Conservation (phyloP, 2,888 invertebrate genomes). For the Eulithis prunata region DNA sequence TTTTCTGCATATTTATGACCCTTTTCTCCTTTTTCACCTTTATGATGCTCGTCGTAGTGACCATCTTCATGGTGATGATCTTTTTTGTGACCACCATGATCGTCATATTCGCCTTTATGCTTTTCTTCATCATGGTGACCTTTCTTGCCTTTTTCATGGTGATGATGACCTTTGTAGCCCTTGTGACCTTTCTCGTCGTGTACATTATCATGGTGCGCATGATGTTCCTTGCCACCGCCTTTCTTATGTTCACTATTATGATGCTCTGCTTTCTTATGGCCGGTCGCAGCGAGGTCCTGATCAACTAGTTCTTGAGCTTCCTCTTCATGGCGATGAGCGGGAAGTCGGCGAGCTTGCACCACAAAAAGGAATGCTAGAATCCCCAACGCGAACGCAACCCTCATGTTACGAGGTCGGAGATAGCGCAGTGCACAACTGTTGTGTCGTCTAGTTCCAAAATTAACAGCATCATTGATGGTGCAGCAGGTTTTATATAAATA, state of each 20-base stretch:
- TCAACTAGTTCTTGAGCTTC: slow-evolving; percentile 54
- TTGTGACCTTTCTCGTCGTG: slow-evolving; percentile 89
- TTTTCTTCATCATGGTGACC: slow-evolving; percentile 90
- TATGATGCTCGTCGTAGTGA: slow-evolving; percentile 86
- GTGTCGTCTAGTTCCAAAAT: slow-evolving; percentile 67
- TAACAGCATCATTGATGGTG: slow-evolving; percentile 71
- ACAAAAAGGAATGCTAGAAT: slow-evolving; percentile 58
- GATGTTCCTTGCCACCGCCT: slow-evolving; percentile 88
- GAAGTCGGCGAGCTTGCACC: slow-evolving; percentile 63
- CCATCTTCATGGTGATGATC: slow-evolving; percentile 87
- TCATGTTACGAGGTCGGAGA: slow-evolving; percentile 59
- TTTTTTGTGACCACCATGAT: slow-evolving; percentile 86
- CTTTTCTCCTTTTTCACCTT: slow-evolving; percentile 87
- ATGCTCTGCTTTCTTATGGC: slow-evolving; percentile 78
- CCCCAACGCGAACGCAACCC: slow-evolving; percentile 63
- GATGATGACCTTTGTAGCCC: slow-evolving; percentile 88
- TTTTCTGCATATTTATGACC: slow-evolving; percentile 87
- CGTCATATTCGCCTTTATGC: slow-evolving; percentile 86
- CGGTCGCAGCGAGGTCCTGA: slow-evolving; percentile 70
- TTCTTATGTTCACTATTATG: slow-evolving; percentile 82
- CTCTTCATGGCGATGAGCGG: slow-evolving; percentile 50
- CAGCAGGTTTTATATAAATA: slow-evolving; percentile 80
- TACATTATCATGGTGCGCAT: slow-evolving; percentile 86
- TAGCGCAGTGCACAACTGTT: slow-evolving; percentile 52
- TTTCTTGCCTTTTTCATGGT: slow-evolving; percentile 87